Evolutionary conservation across 2,113 vertebrate species (phyloP), one percentile per base, ranked within the genome.

Genomic region (Mormyrus iriodes): DNA sequence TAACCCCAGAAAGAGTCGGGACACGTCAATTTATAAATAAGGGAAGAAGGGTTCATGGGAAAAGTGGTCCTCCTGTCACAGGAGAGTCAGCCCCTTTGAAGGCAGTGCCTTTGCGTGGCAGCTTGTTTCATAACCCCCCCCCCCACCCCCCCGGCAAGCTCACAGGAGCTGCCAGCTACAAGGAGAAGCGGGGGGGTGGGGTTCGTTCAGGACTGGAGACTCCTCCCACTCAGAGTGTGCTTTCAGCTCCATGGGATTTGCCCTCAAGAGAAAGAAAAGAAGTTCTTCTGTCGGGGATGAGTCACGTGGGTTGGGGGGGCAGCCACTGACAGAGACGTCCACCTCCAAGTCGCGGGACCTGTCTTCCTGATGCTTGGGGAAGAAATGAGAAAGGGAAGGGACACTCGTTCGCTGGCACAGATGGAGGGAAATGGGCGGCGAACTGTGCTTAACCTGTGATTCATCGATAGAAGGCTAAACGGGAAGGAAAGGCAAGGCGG

Each of bases 401-500:
- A 73, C 8, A 3, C 87, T 51, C 3, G n/a, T 31, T 27, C 87
- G 15, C 13, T 19, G 13, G 87, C 9, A 27, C 46, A 76, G 2
- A 21, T 31, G 48, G n/a, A 24, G 88, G 48, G 49, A 49, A 42
- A 19, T 31, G 24, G 83, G 44, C 6, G 31, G 49, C 87, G 89
- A 90, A 90, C 89, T 79, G 61, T 13, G 35, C 46, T 86, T 89
- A 89, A 88, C 61, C 73, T 90, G 39, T 15, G 19, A 88, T 49
- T 90, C 52, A 91, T 88, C 85, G 89, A 84, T 89, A 61, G 88
- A 88, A 52, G 89, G 88, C 15, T 89, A 90, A 89, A 90, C 87
- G 91, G 93, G 91, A 93, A 94, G 91, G 90, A 91, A 92, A 90
- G 46, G 58, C 35, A 89, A 31, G 89, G 88, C 89, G 90, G 91